Conservation (phyloP, 2,113 vertebrate species). For the Nibea coibor region DNA sequence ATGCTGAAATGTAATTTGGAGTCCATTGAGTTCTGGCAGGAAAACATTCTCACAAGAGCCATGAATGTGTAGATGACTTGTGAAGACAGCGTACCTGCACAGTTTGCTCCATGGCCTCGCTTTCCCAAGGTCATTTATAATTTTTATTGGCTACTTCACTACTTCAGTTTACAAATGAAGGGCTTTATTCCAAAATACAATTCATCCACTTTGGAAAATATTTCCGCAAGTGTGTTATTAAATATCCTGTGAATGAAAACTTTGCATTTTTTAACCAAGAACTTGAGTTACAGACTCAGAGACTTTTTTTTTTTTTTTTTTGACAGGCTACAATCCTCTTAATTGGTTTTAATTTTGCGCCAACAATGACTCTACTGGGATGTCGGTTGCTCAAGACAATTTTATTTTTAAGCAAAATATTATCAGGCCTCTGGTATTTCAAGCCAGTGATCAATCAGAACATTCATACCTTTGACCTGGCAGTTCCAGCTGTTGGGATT, state of each 20-base stretch:
- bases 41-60: constrained; percentile 58
- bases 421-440: neutral
- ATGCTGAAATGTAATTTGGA: constrained; percentile 47
- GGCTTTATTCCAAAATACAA: constrained; percentile 43
- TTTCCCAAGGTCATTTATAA: constrained; percentile 54
- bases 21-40: constrained; percentile 39
- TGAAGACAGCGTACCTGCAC: constrained; percentile 53
- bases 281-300: constrained; percentile 9
- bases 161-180: constrained; percentile 44
- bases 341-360: constrained; percentile 35
- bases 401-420: constrained; percentile 10
- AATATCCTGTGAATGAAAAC: constrained; percentile 44
- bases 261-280: constrained; percentile 17
- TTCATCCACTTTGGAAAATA: constrained; percentile 52
- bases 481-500: neutral
- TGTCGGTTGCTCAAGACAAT: constrained; percentile 28
- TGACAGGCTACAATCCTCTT: constrained; percentile 3
- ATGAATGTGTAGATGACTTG: constrained; percentile 49
- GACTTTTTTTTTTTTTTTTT: neutral
- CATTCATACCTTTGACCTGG: neutral
- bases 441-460: neutral
- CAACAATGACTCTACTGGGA: constrained; percentile 32
- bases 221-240: constrained; percentile 32
- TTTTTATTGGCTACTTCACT: constrained; percentile 58
- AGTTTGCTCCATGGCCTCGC: constrained; percentile 21